These are phyloP conservation scores for Arge pagana DNA, from an alignment of 2,888 invertebrate genomes.

Conservation along the genomic window DNA sequence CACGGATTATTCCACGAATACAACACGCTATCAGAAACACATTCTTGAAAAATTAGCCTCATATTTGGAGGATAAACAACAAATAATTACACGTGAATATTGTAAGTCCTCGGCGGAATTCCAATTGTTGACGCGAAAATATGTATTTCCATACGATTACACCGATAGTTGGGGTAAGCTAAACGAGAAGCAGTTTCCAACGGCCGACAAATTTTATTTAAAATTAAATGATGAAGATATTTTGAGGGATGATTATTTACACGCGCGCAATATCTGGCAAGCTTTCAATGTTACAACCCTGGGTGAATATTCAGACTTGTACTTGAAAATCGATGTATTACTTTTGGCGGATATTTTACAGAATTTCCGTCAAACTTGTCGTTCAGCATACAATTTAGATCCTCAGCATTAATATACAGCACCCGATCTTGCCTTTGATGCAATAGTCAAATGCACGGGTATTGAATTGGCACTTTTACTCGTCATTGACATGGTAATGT, in stretches of 20 bases:
- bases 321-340: conserved; percentile 40
- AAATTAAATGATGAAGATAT: conserved; percentile 24
- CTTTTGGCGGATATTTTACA: conserved; percentile 44
- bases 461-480: too few relatives aligned
- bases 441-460: conserved; percentile 42
- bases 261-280: conserved; percentile 38
- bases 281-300: conserved; percentile 36
- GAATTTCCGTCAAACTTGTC: conserved; percentile 40
- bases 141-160: too few relatives aligned
- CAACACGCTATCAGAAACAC: too few relatives aligned
- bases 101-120: conserved; percentile 21
- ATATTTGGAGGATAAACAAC: too few relatives aligned
- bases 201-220: conserved; percentile 33
- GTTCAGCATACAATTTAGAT: conserved; percentile 41
- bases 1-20: too few relatives aligned
- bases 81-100: conserved; percentile 13
- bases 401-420: conserved; percentile 46
- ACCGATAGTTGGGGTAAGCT: conserved; percentile 29
- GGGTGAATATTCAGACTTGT: conserved; percentile 40
- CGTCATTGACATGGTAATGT: too few relatives aligned
- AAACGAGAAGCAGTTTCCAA: conserved; percentile 22
- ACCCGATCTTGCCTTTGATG: conserved; percentile 47
- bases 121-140: too few relatives aligned
- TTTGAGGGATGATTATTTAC: background rate
- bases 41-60: too few relatives aligned